These are phyloP conservation scores for Echinops telfairi DNA, from an alignment of 2,113 vertebrate genomes.

Conservation along the genomic window DNA sequence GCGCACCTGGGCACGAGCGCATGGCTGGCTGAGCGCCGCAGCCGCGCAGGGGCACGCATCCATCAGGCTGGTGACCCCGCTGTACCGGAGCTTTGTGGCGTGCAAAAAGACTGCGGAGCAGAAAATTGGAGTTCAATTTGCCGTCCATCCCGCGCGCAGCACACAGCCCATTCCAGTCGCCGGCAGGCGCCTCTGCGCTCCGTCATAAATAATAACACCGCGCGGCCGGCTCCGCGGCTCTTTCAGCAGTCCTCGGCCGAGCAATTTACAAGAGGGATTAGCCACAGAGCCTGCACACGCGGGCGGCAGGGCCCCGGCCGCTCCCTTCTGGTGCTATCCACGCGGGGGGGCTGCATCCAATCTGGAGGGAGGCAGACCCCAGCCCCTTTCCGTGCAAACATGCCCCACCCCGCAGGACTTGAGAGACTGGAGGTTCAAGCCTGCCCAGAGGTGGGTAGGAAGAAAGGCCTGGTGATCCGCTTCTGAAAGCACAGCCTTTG, in stretches of 20 bases:
- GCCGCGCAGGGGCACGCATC: background rate
- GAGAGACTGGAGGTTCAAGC: background rate
- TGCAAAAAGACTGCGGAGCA: conserved; percentile 81
- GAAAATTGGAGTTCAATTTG: conserved; percentile 85
- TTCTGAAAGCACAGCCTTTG: background rate
- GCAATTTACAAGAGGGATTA: conserved; percentile 65
- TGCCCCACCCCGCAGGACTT: background rate
- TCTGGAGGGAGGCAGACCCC: background rate
- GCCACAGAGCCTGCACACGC: background rate
- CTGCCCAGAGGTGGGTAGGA: background rate
- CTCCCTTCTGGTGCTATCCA: background rate
- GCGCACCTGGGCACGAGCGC: background rate
- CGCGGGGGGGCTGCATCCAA: accelerated
- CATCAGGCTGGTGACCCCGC: conserved; percentile 76
- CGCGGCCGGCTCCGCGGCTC: conserved; percentile 58
- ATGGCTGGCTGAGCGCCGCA: background rate
- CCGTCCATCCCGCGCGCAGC: conserved; percentile 58
- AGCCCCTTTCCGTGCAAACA: background rate
- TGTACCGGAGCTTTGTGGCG: conserved; percentile 67
- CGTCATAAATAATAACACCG: conserved; percentile 77
- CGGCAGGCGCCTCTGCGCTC: conserved; percentile 69
- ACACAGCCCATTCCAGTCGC: conserved; percentile 69
- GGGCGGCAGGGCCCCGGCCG: background rate
- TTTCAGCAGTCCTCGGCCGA: conserved; percentile 24
- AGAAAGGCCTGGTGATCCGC: background rate